phyloP scores from a whole-genome alignment of 2,113 vertebrate genomes.

The Lagopus muta region DNA sequence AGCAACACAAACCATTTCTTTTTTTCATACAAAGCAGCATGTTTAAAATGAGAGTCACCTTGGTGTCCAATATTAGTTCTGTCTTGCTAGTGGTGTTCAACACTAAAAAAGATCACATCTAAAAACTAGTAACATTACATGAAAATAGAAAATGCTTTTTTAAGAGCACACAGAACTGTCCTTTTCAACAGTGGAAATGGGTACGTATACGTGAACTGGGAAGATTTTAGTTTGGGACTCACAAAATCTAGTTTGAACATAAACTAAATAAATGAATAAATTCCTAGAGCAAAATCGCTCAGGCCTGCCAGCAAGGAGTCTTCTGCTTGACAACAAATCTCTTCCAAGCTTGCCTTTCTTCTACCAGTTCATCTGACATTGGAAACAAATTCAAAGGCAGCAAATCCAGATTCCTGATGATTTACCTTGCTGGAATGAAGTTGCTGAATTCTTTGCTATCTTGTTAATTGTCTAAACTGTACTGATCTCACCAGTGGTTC shows the following conservation, averaged over 20 bases:
- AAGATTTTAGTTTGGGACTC: background rate
- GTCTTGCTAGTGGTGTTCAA: background rate
- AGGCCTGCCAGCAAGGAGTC: background rate
- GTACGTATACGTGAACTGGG: background rate
- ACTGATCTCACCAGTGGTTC: background rate
- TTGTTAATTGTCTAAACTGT: background rate
- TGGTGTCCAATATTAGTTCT: background rate
- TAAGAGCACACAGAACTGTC: background rate
- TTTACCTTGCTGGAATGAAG: background rate
- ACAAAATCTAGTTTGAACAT: background rate
- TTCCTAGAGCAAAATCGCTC: background rate
- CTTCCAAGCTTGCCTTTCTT: background rate
- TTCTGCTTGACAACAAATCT: background rate
- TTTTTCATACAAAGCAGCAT: background rate
- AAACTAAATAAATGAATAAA: background rate
- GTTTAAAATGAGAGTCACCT: background rate
- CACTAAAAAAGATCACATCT: background rate
- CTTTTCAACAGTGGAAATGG: background rate
- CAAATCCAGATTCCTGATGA: background rate
- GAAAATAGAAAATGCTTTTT: background rate
- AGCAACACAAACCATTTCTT: background rate
- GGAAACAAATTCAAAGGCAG: background rate
- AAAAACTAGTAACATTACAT: background rate
- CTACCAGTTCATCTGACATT: background rate
- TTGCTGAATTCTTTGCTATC: background rate